phyloP scores from a whole-genome alignment of 1,140 invertebrate species.

The Platorchestia sp. region DNA sequence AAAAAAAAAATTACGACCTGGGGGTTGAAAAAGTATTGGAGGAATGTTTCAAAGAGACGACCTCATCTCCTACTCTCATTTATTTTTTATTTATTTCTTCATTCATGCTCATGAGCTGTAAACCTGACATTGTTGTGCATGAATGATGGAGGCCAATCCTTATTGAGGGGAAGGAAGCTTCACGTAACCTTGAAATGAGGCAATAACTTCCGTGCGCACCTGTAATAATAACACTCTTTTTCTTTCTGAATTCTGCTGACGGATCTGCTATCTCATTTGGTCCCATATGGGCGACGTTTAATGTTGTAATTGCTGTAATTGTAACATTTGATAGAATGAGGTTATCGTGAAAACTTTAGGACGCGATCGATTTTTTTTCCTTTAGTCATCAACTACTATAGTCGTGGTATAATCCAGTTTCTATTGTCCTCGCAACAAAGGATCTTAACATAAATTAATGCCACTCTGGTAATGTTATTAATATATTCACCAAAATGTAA shows the following conservation, averaged over 20 bases:
- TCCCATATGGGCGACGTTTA: background rate
- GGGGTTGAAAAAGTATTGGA: background rate
- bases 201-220: background rate
- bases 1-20: too few relatives aligned
- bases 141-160: background rate
- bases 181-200: background rate
- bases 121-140: background rate
- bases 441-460: background rate
- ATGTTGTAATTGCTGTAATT: background rate
- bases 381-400: too few relatives aligned
- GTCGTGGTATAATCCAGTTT: background rate
- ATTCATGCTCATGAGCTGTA: background rate
- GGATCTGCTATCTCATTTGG: background rate
- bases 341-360: background rate
- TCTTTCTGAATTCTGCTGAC: background rate
- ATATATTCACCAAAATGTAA: too few relatives aligned
- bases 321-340: background rate
- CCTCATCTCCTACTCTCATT: background rate
- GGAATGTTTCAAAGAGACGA: background rate
- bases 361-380: background rate
- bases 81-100: background rate
- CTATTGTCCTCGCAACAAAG: background rate
- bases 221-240: background rate
- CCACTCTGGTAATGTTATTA: too few relatives aligned
- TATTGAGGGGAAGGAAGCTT: background rate